A percentile compares a stretch with the other conserved stretches of the same genome.
Evolutionary conservation across 2,113 vertebrate species (phyloP).

Genomic region (Damaliscus lunatus): DNA sequence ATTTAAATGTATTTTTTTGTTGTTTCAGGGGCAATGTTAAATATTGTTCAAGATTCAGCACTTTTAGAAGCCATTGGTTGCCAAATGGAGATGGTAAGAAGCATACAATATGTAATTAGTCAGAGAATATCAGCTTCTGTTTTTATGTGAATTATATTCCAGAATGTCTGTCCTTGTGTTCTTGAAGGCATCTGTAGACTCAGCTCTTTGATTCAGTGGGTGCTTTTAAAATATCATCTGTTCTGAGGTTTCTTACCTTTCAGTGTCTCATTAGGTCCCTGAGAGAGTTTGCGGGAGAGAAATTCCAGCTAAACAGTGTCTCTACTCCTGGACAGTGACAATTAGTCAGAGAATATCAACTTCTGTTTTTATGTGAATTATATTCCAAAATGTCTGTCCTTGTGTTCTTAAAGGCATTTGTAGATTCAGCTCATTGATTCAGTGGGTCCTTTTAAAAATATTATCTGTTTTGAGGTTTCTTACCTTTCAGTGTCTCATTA

Average conservation of each 20-base stretch:
- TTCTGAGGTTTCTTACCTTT: conserved; percentile 22
- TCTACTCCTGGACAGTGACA: no score
- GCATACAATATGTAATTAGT: background rate
- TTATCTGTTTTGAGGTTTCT: conserved; percentile 1
- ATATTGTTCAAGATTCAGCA: conserved; percentile 97
- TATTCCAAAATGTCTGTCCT: background rate
- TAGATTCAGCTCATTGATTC: background rate
- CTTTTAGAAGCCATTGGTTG: conserved; percentile 94
- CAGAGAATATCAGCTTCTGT: conserved; percentile 17
- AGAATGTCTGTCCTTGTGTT: background rate
- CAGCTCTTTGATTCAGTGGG: background rate
- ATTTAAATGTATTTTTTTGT: conserved; percentile 14
- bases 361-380: conserved; percentile 48
- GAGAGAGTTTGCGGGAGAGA: background rate
- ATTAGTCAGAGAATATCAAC: conserved; percentile 1
- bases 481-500: background rate
- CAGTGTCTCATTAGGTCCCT: background rate
- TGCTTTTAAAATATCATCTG: conserved; percentile 2
- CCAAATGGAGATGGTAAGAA: conserved; percentile 92
- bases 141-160: conserved; percentile 28
- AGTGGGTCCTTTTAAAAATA: conserved; percentile 3
- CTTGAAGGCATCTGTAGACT: conserved; percentile 29
- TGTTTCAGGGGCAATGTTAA: conserved; percentile 93
- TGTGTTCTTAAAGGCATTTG: conserved; percentile 30
- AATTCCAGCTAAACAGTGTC: background rate